Base-by-base conservation (phyloP, 2,113 vertebrate species). In the Butorides virescens region DNA sequence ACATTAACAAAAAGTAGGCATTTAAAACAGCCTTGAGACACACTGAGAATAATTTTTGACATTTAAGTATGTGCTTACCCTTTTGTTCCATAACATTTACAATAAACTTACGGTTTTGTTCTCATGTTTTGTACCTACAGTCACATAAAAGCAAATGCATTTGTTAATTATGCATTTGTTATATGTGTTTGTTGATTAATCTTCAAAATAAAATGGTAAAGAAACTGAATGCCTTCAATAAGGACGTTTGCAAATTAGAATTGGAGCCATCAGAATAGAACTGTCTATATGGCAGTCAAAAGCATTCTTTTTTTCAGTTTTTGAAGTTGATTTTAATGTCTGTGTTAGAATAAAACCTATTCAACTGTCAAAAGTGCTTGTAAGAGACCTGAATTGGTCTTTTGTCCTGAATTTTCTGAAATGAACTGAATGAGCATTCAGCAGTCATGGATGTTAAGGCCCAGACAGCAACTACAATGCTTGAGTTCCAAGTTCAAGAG, bases 81-180 rank as follows among this genome's bases (percentile, higher is more conserved):
- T 86, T 88, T 95, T 81, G 55, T 97, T 95, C 32, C 70, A 74
- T 89, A 95, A 91, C 56, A 91, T 93, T 95, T 95, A 74, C 61
- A 80, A 74, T 86, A 81, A 87, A 75, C 37, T 76, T 93, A 68
- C 4, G 37, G 11, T 66, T 86, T 88, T 91, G 25, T 63, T 42
- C 65, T 86, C 17, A 3, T 29, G 70, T 71, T 81, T 67, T 65
- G 36, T 85, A 90, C 76, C 68, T 81, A 53, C 16, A 77, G 76
- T 49, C 59, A 55, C 32, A 89, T 84, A 71, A 94, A 95, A 91
- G 29, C 11, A 37, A 90, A 74, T 62, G 30, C 10, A 70, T 89
- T 93, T 86, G 15, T 86, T 83, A 91, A 83, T 80, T 88, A 83
- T 85, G 42, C 26, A 67, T 87, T 93, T 90, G 30, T 86, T 92